These are phyloP conservation scores for Halichoerus grypus DNA, from an alignment of 2,113 vertebrate species.

Conservation along the genomic window DNA sequence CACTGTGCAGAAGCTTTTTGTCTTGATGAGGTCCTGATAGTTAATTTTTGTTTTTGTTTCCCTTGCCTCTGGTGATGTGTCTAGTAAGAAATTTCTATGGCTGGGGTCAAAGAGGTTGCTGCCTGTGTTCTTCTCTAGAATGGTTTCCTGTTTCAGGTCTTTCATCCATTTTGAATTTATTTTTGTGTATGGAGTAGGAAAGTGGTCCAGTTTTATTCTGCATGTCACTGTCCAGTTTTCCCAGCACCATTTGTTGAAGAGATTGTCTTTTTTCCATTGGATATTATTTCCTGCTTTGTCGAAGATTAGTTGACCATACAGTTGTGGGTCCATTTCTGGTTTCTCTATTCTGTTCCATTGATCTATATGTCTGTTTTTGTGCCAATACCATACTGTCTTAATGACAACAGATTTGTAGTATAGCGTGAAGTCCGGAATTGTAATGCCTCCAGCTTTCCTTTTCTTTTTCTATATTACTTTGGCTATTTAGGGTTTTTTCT, in stretches of 20 bases:
- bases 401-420: background rate
- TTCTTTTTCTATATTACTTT: background rate
- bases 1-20: background rate
- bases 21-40: background rate
- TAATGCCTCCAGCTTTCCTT: background rate
- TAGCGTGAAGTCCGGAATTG: background rate
- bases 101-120: too few relatives aligned
- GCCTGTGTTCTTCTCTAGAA: too few relatives aligned
- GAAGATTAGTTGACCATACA: background rate
- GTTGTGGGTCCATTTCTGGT: background rate
- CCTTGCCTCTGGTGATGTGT: too few relatives aligned
- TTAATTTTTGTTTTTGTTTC: too few relatives aligned
- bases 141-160: too few relatives aligned
- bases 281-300: background rate
- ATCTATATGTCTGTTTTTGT: background rate
- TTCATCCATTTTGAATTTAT: too few relatives aligned
- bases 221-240: too few relatives aligned
- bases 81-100: too few relatives aligned
- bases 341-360: background rate
- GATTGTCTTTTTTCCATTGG: too few relatives aligned
- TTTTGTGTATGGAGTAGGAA: too few relatives aligned
- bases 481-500: background rate
- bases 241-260: too few relatives aligned
- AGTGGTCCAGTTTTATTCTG: too few relatives aligned
- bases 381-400: background rate